Percentiles rank a stretch among this genome's conserved stretches.
Conservation (phyloP, 2,888 invertebrate species). For the Hemicrepidius hirtus region DNA sequence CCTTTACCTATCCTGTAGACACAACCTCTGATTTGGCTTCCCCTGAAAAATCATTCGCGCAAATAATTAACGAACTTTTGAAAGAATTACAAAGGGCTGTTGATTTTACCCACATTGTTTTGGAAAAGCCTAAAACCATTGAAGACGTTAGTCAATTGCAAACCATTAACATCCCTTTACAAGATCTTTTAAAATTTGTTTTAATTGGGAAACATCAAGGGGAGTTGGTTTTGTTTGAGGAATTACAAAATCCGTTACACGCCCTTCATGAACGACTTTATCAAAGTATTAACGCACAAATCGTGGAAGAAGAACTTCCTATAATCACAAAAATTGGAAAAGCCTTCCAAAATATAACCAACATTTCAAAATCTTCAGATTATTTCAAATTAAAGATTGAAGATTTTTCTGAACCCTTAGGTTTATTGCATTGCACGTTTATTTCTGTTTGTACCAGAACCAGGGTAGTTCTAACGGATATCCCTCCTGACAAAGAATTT, state of each 20-base stretch:
- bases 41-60: conserved; percentile 50
- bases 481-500: conserved; percentile 60
- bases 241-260: conserved; percentile 63
- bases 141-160: conserved; percentile 61
- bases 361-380: conserved; percentile 49
- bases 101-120: conserved; percentile 61
- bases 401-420: conserved; percentile 63
- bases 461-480: conserved; percentile 64
- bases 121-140: conserved; percentile 58
- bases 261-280: conserved; percentile 61
- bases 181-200: conserved; percentile 64
- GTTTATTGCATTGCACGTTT: conserved; percentile 66
- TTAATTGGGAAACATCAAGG: conserved; percentile 62
- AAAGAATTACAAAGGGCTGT: conserved; percentile 61
- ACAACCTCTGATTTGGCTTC: neutral
- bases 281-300: conserved; percentile 58
- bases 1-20: conserved; percentile 36
- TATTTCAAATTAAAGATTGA: conserved; percentile 55
- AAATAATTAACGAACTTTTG: conserved; percentile 58
- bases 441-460: conserved; percentile 67
- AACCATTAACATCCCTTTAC: conserved; percentile 62
- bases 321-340: conserved; percentile 63
- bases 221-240: conserved; percentile 61
- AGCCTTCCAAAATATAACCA: conserved; percentile 60
- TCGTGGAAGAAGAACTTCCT: conserved; percentile 62